Evolutionary conservation across 2,888 invertebrate species (phyloP).

Genomic region (Apodemia mormo): DNA sequence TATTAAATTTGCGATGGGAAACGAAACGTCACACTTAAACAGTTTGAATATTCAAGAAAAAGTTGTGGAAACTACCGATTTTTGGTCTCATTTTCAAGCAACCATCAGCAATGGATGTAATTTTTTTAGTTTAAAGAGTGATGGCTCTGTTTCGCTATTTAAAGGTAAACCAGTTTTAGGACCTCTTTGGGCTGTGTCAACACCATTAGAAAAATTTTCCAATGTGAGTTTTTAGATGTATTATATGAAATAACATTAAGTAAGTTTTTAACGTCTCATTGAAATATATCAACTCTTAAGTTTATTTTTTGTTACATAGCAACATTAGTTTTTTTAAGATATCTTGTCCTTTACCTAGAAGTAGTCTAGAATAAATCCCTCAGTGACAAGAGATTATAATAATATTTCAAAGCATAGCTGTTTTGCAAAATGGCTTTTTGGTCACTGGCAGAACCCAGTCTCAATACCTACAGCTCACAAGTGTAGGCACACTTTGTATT

Average conservation of each 20-base stretch:
- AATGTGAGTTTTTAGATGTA: constrained; percentile 82
- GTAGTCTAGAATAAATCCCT: too few species aligned
- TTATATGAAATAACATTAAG: not conserved
- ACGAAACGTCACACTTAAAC: constrained; percentile 86
- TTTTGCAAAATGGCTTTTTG: too few species aligned
- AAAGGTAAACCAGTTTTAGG: constrained; percentile 87
- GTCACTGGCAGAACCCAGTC: too few species aligned
- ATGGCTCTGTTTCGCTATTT: constrained; percentile 87
- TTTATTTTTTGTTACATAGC: too few species aligned
- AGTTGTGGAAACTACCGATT: constrained; percentile 88
- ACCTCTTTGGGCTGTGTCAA: constrained; percentile 83
- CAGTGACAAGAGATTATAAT: too few species aligned
- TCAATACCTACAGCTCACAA: too few species aligned
- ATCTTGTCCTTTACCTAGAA: too few species aligned
- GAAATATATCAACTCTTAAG: too few species aligned
- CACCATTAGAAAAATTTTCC: constrained; percentile 88
- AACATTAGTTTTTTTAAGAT: too few species aligned
- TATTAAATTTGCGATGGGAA: constrained; percentile 83
- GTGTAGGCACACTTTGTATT: too few species aligned
- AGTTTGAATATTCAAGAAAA: constrained; percentile 89
- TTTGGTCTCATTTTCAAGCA: constrained; percentile 88
- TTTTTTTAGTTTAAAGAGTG: constrained; percentile 76
- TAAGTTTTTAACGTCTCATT: not conserved
- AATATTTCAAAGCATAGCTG: too few species aligned
- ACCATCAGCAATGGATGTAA: constrained; percentile 80